Base-by-base conservation (phyloP, 2,113 vertebrate species). In the Notiomystis cincta region DNA sequence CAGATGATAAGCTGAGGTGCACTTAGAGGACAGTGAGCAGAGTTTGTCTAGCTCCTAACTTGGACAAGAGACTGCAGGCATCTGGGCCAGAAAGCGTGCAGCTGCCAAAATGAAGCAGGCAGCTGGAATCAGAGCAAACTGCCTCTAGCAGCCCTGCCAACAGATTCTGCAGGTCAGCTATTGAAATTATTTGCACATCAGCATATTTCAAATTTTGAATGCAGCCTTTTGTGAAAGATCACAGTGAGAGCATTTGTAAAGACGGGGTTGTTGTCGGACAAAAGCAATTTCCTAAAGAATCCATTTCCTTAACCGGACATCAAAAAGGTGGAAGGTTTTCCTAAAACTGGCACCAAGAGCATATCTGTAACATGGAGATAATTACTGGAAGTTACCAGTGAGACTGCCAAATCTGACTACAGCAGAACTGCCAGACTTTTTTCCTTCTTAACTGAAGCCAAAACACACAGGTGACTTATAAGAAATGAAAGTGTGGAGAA, bases 381-480 rank as follows among this genome's bases (percentile, higher is more conserved):
- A 98, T 96, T 96, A 92, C 96, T 97, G 96, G 96, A 97, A 97
- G 88, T 90, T 93, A 73, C 77, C 10, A 3, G 64, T 84, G 66
- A 93, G 86, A 79, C 78, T 87, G 96, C 95, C 96, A 96, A 94
- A 94, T 82, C 25, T 5, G 35, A 95, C 81, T 89, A 50, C 71
- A 71, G 62, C 75, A 90, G 65, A 78, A 64, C 58, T 92, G 81
- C 90, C 93, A 93, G 83, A 44, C 47, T 86, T 90, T 79, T 91
- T 90, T 69, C 64, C 64, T 78, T 70, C 51, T 71, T 51, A 69
- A 25, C 54, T 67, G 51, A 62, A 95, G 96, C 96, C 97, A 97
- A 97, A 97, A 97, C 37, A 21, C 95, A 96, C 97, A 98, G 98
- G 97, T 98, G 97, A 95, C 93, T 95, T 73, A 81, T 69, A 96